Conservation (phyloP, 2,113 vertebrate genomes). For the Thoracochromis brauschi region DNA sequence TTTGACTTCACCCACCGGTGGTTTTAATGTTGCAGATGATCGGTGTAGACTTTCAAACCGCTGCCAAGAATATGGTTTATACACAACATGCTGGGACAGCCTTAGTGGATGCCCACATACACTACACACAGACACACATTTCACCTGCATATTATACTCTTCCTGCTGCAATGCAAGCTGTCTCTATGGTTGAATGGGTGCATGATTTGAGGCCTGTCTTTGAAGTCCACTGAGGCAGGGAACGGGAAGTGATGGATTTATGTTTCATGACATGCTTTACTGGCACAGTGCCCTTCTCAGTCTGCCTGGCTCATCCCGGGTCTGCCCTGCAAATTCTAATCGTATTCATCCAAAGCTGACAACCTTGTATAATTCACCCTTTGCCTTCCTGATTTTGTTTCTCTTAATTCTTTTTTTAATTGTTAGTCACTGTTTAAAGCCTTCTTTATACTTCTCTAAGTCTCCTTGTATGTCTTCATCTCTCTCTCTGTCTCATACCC, state of each 20-base stretch:
- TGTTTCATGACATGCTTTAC: conserved; percentile 56
- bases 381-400: neutral
- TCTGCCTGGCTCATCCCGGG: conserved; percentile 33
- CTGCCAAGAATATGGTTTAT: neutral
- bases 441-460: neutral
- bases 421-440: neutral
- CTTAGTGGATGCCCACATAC: neutral
- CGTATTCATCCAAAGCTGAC: conserved; percentile 38
- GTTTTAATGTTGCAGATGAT: neutral
- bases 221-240: conserved; percentile 47
- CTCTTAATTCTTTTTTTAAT: neutral
- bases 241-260: conserved; percentile 52
- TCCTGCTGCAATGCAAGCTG: conserved; percentile 4
- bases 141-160: conserved; percentile 4
- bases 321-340: conserved; percentile 19
- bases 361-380: conserved; percentile 14
- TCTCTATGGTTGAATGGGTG: conserved; percentile 21
- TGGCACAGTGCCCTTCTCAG: conserved; percentile 41
- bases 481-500: neutral
- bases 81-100: neutral
- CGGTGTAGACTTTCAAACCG: neutral
- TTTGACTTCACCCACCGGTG: neutral
- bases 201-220: conserved; percentile 45
- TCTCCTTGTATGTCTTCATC: neutral
- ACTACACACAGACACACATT: neutral